Evolutionary conservation across 1,140 invertebrate genomes (phyloP).

Genomic region (Paraescarpia echinospica): DNA sequence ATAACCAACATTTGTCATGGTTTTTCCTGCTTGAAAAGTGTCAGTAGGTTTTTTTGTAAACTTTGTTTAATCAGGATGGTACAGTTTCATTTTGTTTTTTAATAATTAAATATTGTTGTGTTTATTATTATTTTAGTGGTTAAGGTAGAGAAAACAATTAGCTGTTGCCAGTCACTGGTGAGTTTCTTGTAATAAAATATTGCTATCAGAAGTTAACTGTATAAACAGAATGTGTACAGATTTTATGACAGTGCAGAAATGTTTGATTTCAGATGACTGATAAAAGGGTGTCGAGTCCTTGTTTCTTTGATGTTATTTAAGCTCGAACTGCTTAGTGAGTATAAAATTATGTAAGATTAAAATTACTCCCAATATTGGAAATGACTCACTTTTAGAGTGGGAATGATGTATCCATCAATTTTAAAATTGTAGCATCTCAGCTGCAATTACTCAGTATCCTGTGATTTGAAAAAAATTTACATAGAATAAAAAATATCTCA

Average conservation of each 20-base stretch:
- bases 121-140: not conserved
- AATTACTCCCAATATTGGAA: no score
- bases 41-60: not conserved
- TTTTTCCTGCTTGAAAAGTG: not conserved
- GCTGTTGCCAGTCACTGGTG: not conserved
- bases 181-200: not conserved
- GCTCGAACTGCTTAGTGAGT: no score
- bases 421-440: no score
- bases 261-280: not conserved
- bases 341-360: no score
- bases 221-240: not conserved
- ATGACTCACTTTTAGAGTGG: no score
- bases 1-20: not conserved
- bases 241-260: not conserved
- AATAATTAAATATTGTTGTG: not conserved
- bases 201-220: not conserved
- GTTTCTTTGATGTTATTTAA: no score
- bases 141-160: not conserved
- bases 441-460: no score
- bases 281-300: not conserved
- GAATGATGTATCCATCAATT: no score
- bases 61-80: not conserved
- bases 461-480: no score
- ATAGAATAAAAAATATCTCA: no score
- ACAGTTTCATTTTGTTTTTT: not conserved